Evolutionary conservation across 2,797 vertebrate genomes (phyloP).

Genomic region (Xyrichtys novacula): DNA sequence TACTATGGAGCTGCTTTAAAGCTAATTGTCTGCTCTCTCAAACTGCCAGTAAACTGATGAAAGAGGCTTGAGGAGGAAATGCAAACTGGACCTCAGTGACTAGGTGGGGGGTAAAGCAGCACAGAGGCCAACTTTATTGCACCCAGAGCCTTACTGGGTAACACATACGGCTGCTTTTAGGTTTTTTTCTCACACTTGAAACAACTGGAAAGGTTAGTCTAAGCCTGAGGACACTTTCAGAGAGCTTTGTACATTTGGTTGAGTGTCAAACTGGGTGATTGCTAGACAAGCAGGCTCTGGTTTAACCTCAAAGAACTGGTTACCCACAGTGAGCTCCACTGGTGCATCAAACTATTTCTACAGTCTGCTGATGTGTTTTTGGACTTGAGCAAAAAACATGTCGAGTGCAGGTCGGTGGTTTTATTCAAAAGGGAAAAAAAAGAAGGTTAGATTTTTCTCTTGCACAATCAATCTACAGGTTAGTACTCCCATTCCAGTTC

Average conservation of each 20-base stretch:
- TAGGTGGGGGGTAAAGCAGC: background rate
- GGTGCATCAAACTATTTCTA: background rate
- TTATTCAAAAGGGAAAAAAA: too few species aligned
- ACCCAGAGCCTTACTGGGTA: background rate
- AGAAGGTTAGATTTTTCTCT: too few species aligned
- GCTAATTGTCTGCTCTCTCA: background rate
- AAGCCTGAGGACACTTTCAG: background rate
- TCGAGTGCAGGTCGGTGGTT: too few species aligned
- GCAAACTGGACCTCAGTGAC: background rate
- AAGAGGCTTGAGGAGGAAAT: background rate
- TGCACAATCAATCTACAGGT: background rate
- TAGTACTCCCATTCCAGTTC: background rate
- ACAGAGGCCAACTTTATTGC: background rate
- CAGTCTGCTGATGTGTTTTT: background rate
- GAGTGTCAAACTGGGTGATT: slow-evolving; percentile 4
- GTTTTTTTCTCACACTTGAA: background rate
- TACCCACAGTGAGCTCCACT: background rate
- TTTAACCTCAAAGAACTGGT: background rate
- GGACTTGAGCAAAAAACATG: too few species aligned
- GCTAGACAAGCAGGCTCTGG: background rate
- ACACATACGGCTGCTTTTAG: background rate
- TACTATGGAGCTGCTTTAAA: slow-evolving; percentile 24
- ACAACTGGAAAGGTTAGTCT: background rate
- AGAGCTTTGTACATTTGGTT: background rate
- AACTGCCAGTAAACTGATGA: background rate